phyloP scores from a whole-genome alignment of 2,113 vertebrate genomes.

The Sialia sialis region DNA sequence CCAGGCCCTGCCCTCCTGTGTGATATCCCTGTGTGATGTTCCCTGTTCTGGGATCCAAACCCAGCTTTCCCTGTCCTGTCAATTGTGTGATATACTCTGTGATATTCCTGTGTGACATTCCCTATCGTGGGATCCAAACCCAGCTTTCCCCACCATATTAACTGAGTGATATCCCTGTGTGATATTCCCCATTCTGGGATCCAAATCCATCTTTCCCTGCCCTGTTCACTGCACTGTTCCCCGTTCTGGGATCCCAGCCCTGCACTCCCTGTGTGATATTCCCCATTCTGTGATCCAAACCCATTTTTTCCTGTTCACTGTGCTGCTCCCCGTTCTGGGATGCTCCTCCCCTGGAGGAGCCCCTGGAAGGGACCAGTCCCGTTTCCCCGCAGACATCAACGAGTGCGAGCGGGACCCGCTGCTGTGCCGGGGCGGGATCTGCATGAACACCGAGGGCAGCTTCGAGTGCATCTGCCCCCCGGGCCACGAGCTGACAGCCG shows the following conservation, averaged over 20 bases:
- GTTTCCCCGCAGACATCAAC: slow-evolving; percentile 78
- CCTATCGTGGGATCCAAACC: no score
- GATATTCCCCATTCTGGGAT: no score
- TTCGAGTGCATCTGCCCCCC: slow-evolving; percentile 88
- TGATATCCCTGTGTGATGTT: no score
- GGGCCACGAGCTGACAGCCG: slow-evolving; percentile 78
- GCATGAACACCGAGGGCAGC: slow-evolving; percentile 89
- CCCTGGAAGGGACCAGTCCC: neutral
- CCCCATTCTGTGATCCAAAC: neutral
- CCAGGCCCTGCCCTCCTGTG: rapidly evolving
- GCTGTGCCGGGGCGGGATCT: slow-evolving; percentile 87
- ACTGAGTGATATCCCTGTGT: no score
- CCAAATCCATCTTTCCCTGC: rapidly evolving
- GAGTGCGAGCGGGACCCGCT: slow-evolving; percentile 87
- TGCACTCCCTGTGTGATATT: neutral
- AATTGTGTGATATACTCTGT: no score
- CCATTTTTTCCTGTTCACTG: rapidly evolving
- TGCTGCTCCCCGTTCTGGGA: rapidly evolving
- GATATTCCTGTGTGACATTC: no score
- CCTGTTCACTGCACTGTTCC: neutral
- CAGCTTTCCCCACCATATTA: no score
- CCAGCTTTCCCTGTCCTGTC: no score
- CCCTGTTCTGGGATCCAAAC: no score
- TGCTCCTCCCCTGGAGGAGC: neutral
- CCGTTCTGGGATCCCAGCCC: rapidly evolving